Conservation (phyloP, 2,797 vertebrate genomes). For the Botia almorhae region DNA sequence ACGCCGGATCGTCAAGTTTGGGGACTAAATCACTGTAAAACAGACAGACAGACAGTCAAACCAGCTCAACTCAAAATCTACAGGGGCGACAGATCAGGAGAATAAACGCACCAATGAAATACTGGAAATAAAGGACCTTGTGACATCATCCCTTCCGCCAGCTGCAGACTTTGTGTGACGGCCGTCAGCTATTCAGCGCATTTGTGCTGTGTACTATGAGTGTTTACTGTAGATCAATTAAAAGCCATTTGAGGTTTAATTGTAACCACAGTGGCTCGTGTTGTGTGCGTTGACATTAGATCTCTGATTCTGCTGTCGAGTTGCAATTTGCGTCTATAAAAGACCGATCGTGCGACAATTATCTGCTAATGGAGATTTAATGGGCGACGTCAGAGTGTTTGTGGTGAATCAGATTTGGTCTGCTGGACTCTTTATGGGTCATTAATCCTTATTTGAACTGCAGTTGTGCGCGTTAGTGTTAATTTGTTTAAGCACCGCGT, state of each 20-base stretch:
- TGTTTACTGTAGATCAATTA: slow-evolving; percentile 61
- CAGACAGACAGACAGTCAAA: neutral
- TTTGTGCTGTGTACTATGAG: slow-evolving; percentile 60
- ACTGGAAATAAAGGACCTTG: too few species aligned
- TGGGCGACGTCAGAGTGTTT: slow-evolving; percentile 69
- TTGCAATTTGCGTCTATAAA: slow-evolving; percentile 83
- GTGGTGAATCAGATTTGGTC: slow-evolving; percentile 67
- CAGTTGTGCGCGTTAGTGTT: slow-evolving; percentile 55
- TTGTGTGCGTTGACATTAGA: slow-evolving; percentile 69
- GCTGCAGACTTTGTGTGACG: slow-evolving; percentile 62
- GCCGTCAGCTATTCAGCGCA: slow-evolving; percentile 69
- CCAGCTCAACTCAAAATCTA: neutral
- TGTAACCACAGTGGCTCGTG: slow-evolving; percentile 45
- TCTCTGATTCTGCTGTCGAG: slow-evolving; percentile 67
- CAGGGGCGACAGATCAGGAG: slow-evolving; percentile 18
- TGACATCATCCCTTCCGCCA: slow-evolving; percentile 59
- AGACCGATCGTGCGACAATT: slow-evolving; percentile 82
- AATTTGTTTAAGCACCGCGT: slow-evolving; percentile 54
- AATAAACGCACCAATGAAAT: too few species aligned
- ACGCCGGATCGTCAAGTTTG: neutral
- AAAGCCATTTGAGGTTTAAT: slow-evolving; percentile 57
- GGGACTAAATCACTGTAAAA: neutral
- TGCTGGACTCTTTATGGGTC: slow-evolving; percentile 67
- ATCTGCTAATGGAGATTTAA: slow-evolving; percentile 84
- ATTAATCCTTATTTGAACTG: slow-evolving; percentile 78